Base-by-base conservation (phyloP, 2,113 vertebrate species). In the Eurystomus gularis region DNA sequence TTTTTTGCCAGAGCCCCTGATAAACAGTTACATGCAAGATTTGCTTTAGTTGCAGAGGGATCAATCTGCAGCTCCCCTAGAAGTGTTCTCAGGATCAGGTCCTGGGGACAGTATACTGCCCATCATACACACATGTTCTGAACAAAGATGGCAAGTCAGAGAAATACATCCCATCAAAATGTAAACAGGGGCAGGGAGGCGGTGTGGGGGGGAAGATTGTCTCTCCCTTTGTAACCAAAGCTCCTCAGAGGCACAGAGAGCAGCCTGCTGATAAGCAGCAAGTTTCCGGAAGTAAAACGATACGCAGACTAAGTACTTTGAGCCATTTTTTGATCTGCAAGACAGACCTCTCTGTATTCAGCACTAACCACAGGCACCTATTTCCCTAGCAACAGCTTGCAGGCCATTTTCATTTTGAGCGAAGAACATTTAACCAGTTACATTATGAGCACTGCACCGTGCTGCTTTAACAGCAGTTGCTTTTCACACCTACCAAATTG, bases 311-410 rank as follows among this genome's bases (percentile, higher is more conserved):
- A 21, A 77, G 86, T 25, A 73, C 90, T 92, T 42, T 15, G 69
- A 91, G 84, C 71, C 73, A 42, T 40, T 87, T 97, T 94, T 42
- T 90, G 81, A 93, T 91, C 90, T 52, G 77, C 68, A 94, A 87
- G 66, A 71, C 78, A 83, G 83, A 88, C 76, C 70, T 87, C 93
- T 86, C 86, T 55, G 83, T 66, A 64, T 71, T 96, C 90, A 94
- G 10, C 80, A 23, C 88, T 91, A 96, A 97, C 97, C 94, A 78
- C 95, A 96, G 95, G 94, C 33, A 2, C 88, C 93, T 40, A 95
- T 93, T 96, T 90, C 96, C 95, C 55, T 86, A 87, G 95, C 95
- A 97, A 97, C 95, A 92, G 84, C 70, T 57, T 37, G 62, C 75
- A 83, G 79, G 72, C 83, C 37, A 10, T 89, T 96, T 81, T 96